Evolutionary conservation across 2,113 vertebrate species (phyloP), one percentile per base, ranked within the genome.

Genomic region (Salminus brasiliensis): DNA sequence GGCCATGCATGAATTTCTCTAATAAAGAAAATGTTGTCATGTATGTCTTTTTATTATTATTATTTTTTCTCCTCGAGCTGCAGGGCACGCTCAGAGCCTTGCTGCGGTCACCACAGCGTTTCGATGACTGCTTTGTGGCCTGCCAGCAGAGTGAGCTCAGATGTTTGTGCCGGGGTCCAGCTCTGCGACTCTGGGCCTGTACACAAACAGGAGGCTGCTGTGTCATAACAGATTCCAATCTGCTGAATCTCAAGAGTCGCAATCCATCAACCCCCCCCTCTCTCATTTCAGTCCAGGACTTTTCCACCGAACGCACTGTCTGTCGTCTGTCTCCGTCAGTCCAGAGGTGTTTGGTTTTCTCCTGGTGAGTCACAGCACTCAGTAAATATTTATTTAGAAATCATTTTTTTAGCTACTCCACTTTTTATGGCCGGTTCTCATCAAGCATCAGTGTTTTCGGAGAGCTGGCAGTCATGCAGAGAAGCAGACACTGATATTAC

Each of bases 321-420:
- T n/a, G n/a, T n/a, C n/a, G 21, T 79, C 53, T 53, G 15, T 79
- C 52, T 55, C 43, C 27, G 36, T 27, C 29, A 39, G 57, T 36
- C 60, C 27, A 27, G 59, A 65, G 59, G n/a, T 13, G 36, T 27
- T 27, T 72, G 45, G 34, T 45, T 32, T 70, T 69, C 66, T 68
- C 29, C 11, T 8, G 65, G 29, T 76, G 78, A 83, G 71, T 83
- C 81, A 78, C 67, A 12, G 47, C 10, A 21, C 66, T 63, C 29
- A n/a, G 18, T 87, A 87, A 87, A 87, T 83, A 85, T 87, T 86
- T 84, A 86, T 76, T 82, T 81, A 21, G 53, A 78, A 68, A 45
- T 52, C 36, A 60, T 71, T 66, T 71, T 66, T 81, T 81, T 36
- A 47, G 59, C 57, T 73, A 65, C 55, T 78, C 59, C 4, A 9